Percentiles rank a stretch among this genome's conserved stretches.
Evolutionary conservation across 2,113 vertebrate genomes (phyloP).

Genomic region (Clarias batrachus): DNA sequence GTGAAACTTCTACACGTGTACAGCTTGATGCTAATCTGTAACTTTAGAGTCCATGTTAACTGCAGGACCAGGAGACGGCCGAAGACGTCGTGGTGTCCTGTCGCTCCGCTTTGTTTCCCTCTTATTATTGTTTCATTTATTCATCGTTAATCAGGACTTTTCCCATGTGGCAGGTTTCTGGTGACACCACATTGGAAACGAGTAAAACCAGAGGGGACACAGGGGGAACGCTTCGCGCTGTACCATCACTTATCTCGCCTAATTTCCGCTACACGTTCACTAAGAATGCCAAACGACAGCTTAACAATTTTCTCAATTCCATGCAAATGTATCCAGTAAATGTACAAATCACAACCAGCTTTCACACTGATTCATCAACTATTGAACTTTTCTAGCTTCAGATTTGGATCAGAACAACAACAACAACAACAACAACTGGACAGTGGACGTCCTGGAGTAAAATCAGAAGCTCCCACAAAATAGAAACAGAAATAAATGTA

Average conservation of each 20-base stretch:
- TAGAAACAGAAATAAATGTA: neutral
- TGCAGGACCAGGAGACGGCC: neutral
- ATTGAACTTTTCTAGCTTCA: neutral
- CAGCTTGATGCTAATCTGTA: neutral
- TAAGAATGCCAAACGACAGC: neutral
- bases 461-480: neutral
- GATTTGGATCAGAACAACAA: neutral
- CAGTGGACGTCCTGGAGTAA: neutral
- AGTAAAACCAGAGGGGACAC: neutral
- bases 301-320: neutral
- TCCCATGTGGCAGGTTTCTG: neutral
- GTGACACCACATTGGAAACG: neutral
- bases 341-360: neutral
- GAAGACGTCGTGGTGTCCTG: neutral
- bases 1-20: neutral
- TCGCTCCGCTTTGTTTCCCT: neutral
- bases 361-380: neutral
- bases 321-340: neutral
- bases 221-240: neutral
- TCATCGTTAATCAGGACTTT: neutral
- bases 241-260: neutral
- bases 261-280: neutral
- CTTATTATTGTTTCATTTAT: neutral
- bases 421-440: neutral
- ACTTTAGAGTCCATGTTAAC: neutral